A percentile compares a stretch with the other conserved stretches of the same genome.
These are phyloP conservation scores for Pherbina coryleti DNA, from an alignment of 2,888 invertebrate genomes.

Conservation along the genomic window DNA sequence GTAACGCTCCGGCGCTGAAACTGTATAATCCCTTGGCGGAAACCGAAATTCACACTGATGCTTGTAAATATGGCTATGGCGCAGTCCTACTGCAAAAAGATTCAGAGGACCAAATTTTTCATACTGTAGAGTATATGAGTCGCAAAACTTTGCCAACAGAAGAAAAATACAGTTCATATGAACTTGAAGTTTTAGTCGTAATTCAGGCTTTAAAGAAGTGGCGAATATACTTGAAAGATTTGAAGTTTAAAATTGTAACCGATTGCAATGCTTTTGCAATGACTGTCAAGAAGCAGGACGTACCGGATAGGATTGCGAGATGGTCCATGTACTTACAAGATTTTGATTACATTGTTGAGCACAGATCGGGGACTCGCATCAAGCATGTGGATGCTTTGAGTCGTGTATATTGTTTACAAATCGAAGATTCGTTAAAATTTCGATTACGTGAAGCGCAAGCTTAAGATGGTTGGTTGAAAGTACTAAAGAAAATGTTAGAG, in stretches of 20 bases:
- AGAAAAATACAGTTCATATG: no score
- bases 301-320: not conserved
- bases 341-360: no score
- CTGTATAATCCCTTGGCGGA: constrained; percentile 14
- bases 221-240: no score
- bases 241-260: no score
- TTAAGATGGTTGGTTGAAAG: not conserved
- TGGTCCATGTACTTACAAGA: not conserved
- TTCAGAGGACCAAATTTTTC: not conserved
- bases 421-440: no score
- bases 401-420: not conserved
- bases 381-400: no score
- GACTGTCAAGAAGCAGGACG: no score
- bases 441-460: not conserved
- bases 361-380: not conserved
- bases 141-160: no score
- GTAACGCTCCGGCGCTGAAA: constrained; percentile 1
- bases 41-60: constrained; percentile 46
- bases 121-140: not conserved
- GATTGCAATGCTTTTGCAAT: no score
- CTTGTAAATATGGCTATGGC: constrained; percentile 40
- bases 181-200: no score
- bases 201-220: no score
- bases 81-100: constrained; percentile 44
- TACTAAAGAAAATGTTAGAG: not conserved